Evolutionary conservation across 2,888 invertebrate genomes (phyloP), one percentile per base, ranked within the genome.

Genomic region (Chymomyza caudatula): DNA sequence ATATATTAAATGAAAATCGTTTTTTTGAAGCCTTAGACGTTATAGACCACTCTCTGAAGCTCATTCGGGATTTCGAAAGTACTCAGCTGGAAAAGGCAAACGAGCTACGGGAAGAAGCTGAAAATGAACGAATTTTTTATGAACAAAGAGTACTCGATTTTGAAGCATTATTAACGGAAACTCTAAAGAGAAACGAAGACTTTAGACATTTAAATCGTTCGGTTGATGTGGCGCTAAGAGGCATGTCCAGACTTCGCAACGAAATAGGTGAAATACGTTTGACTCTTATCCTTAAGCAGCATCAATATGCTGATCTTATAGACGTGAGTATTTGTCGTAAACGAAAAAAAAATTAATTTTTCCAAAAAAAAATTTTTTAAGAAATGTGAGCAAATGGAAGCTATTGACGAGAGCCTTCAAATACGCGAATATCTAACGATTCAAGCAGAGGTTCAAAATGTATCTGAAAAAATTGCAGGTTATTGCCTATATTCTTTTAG

Each of bases 381-480:
- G 80, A 43, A 62, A 74, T 60, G 63, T 0, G 55, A 70, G 0
- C 13, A 23, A 17, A 17, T 76, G 5, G 72, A 74, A 11, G 49
- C 61, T 42, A 11, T 74, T 3, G 76, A 60, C 2, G 11, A 49
- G 5, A 74, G 73, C 4, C 42, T 74, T 4, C 37, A 25, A 4
- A 52, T 79, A 55, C 51, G 42, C 0, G 76, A 77, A 0, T 79
- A 69, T 64, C 8, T 76, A 0, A 0, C 56, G 3, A 53, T 56
- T 1, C 65, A 67, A 15, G 15, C 25, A 0, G 53, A 62, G 0
- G 47, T 37, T 0, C 15, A 61, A 3, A 0, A 23, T 1, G 20
- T 79, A 1, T 0, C 0, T 0, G 0, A 3, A 0, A 79, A 79
- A 49, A 66, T 82, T 17, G 3, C 25, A 19, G 76, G 77, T 77